Evolutionary conservation across 2,113 vertebrate genomes (phyloP).

Genomic region (Apaloderma vittatum): DNA sequence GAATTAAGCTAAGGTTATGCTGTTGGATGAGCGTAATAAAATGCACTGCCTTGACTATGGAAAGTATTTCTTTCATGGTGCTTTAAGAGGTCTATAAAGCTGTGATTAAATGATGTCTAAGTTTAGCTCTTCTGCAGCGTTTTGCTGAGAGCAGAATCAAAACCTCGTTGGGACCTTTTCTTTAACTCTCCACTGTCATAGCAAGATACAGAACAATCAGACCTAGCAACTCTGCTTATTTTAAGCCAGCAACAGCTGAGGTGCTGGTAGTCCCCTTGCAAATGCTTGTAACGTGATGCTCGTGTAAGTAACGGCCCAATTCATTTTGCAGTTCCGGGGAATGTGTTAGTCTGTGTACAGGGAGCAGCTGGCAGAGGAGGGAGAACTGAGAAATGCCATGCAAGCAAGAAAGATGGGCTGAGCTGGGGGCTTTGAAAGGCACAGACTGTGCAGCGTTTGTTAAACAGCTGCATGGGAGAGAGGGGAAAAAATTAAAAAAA

Average conservation of each 20-base stretch:
- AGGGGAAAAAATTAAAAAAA: too few relatives aligned
- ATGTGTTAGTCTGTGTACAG: not conserved
- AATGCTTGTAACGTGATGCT: constrained; percentile 37
- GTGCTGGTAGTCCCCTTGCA: not conserved
- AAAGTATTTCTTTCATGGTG: constrained; percentile 29
- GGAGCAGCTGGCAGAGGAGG: not conserved
- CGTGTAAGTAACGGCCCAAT: not conserved
- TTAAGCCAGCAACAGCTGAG: constrained; percentile 51
- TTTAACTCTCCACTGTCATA: not conserved
- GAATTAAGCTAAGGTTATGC: constrained; percentile 58
- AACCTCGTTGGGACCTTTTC: constrained; percentile 31
- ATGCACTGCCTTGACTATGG: not conserved
- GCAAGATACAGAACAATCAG: not conserved
- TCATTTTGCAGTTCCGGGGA: not conserved
- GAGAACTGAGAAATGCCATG: not conserved
- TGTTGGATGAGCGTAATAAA: constrained; percentile 47
- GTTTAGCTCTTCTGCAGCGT: constrained; percentile 34
- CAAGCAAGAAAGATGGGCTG: not conserved
- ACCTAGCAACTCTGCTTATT: constrained; percentile 52
- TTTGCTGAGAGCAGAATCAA: constrained; percentile 46
- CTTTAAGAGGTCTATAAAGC: constrained; percentile 53
- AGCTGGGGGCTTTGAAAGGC: not conserved
- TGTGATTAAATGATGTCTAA: constrained; percentile 50
- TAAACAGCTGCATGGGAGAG: not conserved
- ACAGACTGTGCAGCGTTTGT: not conserved